phyloP scores from a whole-genome alignment of 37 sponge, comb jelly and placozoan species.

The Oscarella lobularis region DNA sequence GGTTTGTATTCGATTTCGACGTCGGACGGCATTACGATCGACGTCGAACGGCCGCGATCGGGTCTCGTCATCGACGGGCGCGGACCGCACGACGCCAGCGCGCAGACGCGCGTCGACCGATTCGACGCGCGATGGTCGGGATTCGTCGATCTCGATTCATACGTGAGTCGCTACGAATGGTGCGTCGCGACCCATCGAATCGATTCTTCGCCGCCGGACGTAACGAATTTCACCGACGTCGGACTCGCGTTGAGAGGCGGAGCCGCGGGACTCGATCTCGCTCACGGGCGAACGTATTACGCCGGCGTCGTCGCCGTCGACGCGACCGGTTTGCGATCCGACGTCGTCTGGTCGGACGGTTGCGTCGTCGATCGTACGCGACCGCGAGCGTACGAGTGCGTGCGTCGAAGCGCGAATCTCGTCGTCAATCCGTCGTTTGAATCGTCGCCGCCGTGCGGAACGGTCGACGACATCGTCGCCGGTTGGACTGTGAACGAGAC shows the following conservation, averaged over 20 bases:
- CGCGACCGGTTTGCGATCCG: slow-evolving; percentile 26
- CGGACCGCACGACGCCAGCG: not conserved
- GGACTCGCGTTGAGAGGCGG: slow-evolving; percentile 20
- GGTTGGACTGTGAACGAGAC: not conserved
- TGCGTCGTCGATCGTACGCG: slow-evolving; percentile 21
- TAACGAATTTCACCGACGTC: slow-evolving; percentile 9
- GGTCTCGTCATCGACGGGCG: slow-evolving; percentile 30
- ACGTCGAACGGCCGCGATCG: slow-evolving; percentile 25
- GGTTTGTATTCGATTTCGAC: not conserved
- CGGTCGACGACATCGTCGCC: not conserved
- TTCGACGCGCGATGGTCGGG: slow-evolving; percentile 28
- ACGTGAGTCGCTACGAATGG: slow-evolving; percentile 39
- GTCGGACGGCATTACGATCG: slow-evolving; percentile 56
- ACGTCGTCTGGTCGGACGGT: slow-evolving; percentile 12
- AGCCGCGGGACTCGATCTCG: slow-evolving; percentile 9
- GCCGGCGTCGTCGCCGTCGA: slow-evolving; percentile 33
- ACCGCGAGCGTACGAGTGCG: not conserved
- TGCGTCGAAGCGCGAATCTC: not conserved
- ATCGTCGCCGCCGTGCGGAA: not conserved
- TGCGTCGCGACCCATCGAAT: slow-evolving; percentile 13
- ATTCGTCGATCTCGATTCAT: slow-evolving; percentile 42
- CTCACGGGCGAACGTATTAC: slow-evolving; percentile 25
- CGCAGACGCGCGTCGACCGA: slow-evolving; percentile 8
- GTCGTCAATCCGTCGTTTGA: slow-evolving; percentile 51
- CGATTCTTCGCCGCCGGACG: not conserved